phyloP scores from a whole-genome alignment of 1,140 invertebrate genomes.

The Drosophila subobscura region DNA sequence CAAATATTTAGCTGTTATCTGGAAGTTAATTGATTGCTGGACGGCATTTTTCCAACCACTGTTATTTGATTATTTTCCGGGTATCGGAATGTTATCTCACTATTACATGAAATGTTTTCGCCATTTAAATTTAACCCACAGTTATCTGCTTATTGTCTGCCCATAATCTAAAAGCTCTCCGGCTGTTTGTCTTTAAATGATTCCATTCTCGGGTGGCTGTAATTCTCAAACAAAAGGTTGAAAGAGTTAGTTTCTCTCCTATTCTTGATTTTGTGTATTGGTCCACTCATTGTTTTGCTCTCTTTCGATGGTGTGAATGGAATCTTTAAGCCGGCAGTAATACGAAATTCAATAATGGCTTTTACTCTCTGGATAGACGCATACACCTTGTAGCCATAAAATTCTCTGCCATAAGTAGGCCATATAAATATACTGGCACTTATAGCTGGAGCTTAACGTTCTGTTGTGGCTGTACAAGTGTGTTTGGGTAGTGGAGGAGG shows the following conservation, averaged over 20 bases:
- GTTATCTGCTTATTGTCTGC: no score
- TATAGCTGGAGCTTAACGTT: slow-evolving; percentile 19
- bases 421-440: slow-evolving; percentile 51
- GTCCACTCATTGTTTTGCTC: no score
- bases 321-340: slow-evolving; percentile 41
- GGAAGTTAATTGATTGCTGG: neutral
- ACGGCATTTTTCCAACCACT: slow-evolving; percentile 11
- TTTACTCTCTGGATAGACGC: slow-evolving; percentile 25
- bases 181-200: no score
- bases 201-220: no score
- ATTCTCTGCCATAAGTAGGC: slow-evolving; percentile 45
- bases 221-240: no score
- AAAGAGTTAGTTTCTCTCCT: no score
- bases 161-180: no score
- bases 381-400: slow-evolving; percentile 44
- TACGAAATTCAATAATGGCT: slow-evolving; percentile 47
- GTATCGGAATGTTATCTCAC: neutral
- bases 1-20: no score
- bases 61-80: neutral
- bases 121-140: no score
- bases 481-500: no score
- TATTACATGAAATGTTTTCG: neutral
- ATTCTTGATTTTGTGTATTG: no score
- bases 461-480: slow-evolving; percentile 8
- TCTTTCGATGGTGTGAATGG: slow-evolving; percentile 3